These are phyloP conservation scores for Panurus biarmicus DNA, from an alignment of 2,113 vertebrate species.

Conservation along the genomic window DNA sequence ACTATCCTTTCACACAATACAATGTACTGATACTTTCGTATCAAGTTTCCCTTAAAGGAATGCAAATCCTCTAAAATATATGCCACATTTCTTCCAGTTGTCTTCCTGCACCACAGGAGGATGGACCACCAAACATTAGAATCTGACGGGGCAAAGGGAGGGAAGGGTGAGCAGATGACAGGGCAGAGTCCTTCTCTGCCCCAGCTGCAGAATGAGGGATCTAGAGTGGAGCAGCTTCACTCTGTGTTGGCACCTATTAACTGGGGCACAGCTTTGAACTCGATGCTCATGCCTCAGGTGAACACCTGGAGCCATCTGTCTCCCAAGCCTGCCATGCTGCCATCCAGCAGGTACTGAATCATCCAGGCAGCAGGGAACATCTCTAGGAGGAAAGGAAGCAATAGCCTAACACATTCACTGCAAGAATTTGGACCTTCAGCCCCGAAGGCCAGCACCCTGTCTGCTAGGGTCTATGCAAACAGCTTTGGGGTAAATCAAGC, in stretches of 20 bases:
- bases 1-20: background rate
- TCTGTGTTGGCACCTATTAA: background rate
- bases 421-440: background rate
- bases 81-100: background rate
- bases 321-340: background rate
- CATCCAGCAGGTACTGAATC: accelerated
- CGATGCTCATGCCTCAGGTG: accelerated
- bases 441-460: background rate
- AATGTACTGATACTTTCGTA: background rate
- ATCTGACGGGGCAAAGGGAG: background rate
- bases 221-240: accelerated
- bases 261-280: background rate
- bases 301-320: background rate
- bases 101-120: background rate
- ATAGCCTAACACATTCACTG: background rate
- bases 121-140: background rate
- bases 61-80: background rate
- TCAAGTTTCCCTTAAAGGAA: background rate
- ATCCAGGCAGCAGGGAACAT: accelerated
- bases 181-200: background rate
- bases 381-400: background rate
- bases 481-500: background rate
- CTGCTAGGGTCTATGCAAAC: background rate
- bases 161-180: accelerated
- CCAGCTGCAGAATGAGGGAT: background rate